Conservation (phyloP, 2,797 vertebrate species). For the Sphaeramia orbicularis region DNA sequence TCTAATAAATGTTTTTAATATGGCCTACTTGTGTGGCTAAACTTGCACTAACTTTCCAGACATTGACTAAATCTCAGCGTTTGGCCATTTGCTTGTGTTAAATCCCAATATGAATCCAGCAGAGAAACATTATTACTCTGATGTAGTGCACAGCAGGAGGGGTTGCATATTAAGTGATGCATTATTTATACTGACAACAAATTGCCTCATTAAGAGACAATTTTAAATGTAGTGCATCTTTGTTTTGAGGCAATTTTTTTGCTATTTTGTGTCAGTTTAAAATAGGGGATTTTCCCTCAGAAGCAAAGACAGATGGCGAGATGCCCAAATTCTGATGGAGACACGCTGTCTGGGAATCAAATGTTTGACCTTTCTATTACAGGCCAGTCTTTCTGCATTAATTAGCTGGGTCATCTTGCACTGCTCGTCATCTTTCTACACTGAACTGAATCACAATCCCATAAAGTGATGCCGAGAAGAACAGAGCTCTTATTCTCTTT, state of each 20-base stretch:
- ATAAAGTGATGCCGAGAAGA: constrained; percentile 64
- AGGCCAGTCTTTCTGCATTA: constrained; percentile 60
- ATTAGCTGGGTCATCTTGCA: constrained; percentile 50
- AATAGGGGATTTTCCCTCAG: neutral
- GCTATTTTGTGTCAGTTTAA: constrained; percentile 12
- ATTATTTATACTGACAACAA: constrained; percentile 67
- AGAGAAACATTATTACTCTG: constrained; percentile 65
- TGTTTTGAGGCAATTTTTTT: constrained; percentile 2
- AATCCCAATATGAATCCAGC: constrained; percentile 60
- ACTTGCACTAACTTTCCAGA: constrained; percentile 28
- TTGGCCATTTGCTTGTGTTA: constrained; percentile 23
- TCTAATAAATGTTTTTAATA: constrained; percentile 9
- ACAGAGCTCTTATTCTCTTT: constrained; percentile 77
- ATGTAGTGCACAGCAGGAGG: constrained; percentile 54
- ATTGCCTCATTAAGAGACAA: constrained; percentile 55
- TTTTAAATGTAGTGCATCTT: constrained; percentile 30
- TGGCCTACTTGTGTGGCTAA: constrained; percentile 7
- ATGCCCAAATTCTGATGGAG: constrained; percentile 40
- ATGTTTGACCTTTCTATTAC: constrained; percentile 62
- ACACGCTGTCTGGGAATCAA: constrained; percentile 65
- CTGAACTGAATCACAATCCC: constrained; percentile 65
- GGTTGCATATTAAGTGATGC: constrained; percentile 64
- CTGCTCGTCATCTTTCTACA: constrained; percentile 56
- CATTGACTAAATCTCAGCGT: constrained; percentile 23
- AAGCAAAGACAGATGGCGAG: constrained; percentile 16